Percentiles rank a stretch among this genome's conserved stretches.
phyloP scores from a whole-genome alignment of 2,888 invertebrate genomes.

The Hypercompe scribonia region DNA sequence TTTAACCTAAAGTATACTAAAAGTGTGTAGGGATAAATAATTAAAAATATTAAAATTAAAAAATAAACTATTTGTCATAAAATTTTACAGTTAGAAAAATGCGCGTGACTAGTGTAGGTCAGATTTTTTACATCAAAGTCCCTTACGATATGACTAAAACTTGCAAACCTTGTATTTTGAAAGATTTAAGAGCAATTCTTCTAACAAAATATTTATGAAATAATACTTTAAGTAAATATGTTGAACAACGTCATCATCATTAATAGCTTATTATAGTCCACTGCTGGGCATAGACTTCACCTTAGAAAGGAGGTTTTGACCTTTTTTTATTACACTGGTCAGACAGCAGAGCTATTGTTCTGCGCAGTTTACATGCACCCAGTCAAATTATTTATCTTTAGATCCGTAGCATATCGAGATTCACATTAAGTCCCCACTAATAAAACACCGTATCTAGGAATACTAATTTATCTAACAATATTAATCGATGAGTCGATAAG shows the following conservation, averaged over 20 bases:
- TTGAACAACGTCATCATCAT: too few species aligned
- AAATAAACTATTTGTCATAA: not conserved
- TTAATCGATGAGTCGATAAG: slow-evolving; percentile 24
- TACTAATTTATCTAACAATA: slow-evolving; percentile 33
- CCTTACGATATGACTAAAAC: not conserved
- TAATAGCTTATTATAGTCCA: too few species aligned
- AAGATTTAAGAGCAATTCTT: not conserved
- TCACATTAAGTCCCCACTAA: slow-evolving; percentile 26
- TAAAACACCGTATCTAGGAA: slow-evolving; percentile 45
- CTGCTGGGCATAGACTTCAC: too few species aligned
- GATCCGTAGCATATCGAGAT: slow-evolving; percentile 27
- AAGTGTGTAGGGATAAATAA: not conserved
- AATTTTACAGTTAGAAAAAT: not conserved
- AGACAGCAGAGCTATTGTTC: too few species aligned
- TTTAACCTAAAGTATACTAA: not conserved
- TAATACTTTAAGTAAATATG: not conserved
- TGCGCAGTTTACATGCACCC: not conserved
- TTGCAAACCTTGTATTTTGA: too few species aligned
- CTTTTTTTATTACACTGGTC: too few species aligned
- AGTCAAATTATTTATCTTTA: slow-evolving; percentile 21
- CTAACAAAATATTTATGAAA: not conserved
- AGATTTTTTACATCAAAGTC: not conserved
- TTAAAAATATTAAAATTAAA: not conserved
- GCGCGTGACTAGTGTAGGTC: too few species aligned
- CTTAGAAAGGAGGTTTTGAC: too few species aligned